phyloP scores from a whole-genome alignment of 2,888 invertebrate genomes.

The Dichetophora obliterata region DNA sequence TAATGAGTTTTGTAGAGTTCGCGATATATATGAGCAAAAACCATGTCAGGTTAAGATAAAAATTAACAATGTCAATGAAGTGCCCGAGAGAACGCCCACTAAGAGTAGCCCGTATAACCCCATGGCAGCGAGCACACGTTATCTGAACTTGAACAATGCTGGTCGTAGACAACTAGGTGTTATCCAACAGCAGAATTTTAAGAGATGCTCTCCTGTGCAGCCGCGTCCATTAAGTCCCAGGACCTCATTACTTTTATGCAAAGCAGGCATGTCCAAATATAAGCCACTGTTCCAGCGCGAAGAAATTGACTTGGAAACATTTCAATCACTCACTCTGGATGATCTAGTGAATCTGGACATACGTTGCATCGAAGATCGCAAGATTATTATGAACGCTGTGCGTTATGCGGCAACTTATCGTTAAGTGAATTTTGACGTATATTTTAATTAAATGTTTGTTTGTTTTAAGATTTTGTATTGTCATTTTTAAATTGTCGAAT shows the following conservation, averaged over 20 bases:
- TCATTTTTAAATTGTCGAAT: not conserved
- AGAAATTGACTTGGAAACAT: constrained; percentile 58
- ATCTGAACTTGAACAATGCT: not conserved
- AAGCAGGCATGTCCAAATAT: constrained; percentile 53
- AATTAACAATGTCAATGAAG: not conserved
- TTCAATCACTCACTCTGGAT: constrained; percentile 53
- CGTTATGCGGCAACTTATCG: not conserved
- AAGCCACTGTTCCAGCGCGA: constrained; percentile 57
- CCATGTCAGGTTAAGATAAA: not conserved
- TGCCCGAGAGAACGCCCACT: not conserved
- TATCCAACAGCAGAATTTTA: not conserved
- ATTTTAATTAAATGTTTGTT: not conserved
- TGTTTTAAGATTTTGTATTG: not conserved
- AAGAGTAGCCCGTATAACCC: not conserved
- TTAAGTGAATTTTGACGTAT: not conserved
- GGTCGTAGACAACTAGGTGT: not conserved
- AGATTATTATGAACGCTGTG: constrained; percentile 20
- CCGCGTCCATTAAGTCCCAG: constrained; percentile 10
- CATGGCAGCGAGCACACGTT: not conserved
- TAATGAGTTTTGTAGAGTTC: not conserved
- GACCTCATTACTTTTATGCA: not conserved
- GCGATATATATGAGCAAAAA: not conserved
- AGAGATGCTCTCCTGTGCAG: constrained; percentile 3
- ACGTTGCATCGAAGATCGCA: constrained; percentile 52
- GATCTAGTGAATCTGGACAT: constrained; percentile 58